Conservation (phyloP, 2,888 invertebrate genomes). For the Eupithecia vulgata region DNA sequence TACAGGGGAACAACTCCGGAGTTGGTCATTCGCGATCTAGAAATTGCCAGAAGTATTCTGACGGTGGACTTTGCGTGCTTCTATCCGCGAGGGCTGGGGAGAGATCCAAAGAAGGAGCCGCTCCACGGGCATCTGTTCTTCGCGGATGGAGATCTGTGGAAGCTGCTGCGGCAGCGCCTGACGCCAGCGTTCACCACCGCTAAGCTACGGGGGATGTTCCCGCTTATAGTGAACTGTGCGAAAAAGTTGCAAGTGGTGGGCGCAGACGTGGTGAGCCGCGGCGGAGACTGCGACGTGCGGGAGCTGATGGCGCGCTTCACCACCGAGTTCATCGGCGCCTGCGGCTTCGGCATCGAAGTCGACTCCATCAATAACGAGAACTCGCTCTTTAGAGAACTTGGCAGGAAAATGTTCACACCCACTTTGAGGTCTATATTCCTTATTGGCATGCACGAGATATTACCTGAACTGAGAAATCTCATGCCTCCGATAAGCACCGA, state of each 20-base stretch:
- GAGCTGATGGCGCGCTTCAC: constrained; percentile 67
- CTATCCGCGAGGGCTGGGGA: constrained; percentile 58
- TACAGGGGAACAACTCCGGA: constrained; percentile 63
- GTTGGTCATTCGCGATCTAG: constrained; percentile 63
- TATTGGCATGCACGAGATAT: constrained; percentile 53
- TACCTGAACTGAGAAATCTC: constrained; percentile 54
- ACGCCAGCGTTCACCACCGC: constrained; percentile 70
- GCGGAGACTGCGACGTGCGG: constrained; percentile 56
- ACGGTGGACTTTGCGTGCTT: constrained; percentile 63
- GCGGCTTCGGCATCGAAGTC: constrained; percentile 65
- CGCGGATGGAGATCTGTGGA: constrained; percentile 69
- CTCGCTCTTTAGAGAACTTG: constrained; percentile 57
- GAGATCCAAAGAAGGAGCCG: constrained; percentile 57
- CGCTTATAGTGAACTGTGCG: constrained; percentile 65
- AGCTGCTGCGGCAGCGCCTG: constrained; percentile 64
- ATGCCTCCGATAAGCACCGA: constrained; percentile 42
- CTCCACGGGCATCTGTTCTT: constrained; percentile 61
- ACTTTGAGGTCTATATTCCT: constrained; percentile 43
- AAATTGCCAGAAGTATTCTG: constrained; percentile 59
- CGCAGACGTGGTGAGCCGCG: constrained; percentile 52
- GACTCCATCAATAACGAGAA: constrained; percentile 61
- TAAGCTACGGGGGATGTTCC: constrained; percentile 71
- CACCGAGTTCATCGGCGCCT: constrained; percentile 66
- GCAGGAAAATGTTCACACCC: constrained; percentile 53
- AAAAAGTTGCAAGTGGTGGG: constrained; percentile 58